Conservation (phyloP, 2,888 invertebrate genomes). For the Andrena flavipes region DNA sequence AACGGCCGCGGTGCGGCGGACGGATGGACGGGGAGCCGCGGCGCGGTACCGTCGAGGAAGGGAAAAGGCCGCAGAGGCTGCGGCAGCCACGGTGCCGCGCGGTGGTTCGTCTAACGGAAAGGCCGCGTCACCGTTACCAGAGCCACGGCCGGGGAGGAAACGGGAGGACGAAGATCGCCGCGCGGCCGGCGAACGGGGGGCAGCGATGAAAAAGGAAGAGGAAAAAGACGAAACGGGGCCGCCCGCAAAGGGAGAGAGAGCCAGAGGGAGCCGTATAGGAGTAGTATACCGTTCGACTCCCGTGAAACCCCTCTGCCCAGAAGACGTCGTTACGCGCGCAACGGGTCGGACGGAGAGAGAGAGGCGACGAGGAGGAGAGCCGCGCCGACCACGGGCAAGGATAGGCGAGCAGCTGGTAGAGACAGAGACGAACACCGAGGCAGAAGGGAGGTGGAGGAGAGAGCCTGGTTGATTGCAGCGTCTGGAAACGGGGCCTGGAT, state of each 20-base stretch:
- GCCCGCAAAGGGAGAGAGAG: constrained; percentile 62
- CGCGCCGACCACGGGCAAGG: not conserved
- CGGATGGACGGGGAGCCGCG: too few relatives aligned
- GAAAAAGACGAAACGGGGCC: constrained; percentile 66
- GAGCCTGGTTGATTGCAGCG: constrained; percentile 51
- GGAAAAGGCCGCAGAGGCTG: constrained; percentile 56
- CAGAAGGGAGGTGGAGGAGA: constrained; percentile 4
- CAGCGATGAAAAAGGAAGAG: constrained; percentile 56
- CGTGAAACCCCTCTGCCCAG: constrained; percentile 54
- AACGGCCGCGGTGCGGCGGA: constrained; percentile 69
- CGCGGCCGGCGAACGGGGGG: constrained; percentile 25
- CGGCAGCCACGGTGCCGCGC: constrained; percentile 29
- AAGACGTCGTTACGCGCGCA: constrained; percentile 53
- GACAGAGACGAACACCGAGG: constrained; percentile 14
- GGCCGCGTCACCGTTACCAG: constrained; percentile 71
- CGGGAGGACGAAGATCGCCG: constrained; percentile 33
- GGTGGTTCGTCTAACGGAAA: constrained; percentile 72
- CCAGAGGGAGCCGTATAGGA: constrained; percentile 53
- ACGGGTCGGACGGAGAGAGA: not conserved
- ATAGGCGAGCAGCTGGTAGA: constrained; percentile 21
- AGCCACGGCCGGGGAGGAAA: constrained; percentile 62
- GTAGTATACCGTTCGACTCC: constrained; percentile 65
- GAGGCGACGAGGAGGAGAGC: not conserved
- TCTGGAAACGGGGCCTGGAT: constrained; percentile 48
- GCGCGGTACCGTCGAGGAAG: constrained; percentile 61